Percentiles rank a stretch among this genome's conserved stretches.
Evolutionary conservation across 1,140 invertebrate species (phyloP).

Genomic region (Calosoma granatense): DNA sequence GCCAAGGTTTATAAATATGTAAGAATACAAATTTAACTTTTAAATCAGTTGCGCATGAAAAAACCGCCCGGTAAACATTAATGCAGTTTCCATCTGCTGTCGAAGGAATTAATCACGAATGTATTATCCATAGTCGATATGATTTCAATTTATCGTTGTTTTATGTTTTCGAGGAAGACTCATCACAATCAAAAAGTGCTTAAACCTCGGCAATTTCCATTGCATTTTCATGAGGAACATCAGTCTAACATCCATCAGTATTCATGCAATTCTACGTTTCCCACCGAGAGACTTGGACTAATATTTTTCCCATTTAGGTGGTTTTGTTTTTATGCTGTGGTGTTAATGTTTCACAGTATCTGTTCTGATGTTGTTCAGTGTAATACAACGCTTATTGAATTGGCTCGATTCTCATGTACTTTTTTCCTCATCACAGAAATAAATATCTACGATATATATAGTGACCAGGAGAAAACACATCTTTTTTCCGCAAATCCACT

Average conservation of each 20-base stretch:
- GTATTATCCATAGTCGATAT: not conserved
- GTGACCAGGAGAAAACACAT: not conserved
- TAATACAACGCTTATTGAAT: not conserved
- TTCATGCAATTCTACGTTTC: not conserved
- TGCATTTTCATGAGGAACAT: not conserved
- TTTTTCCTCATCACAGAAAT: not conserved
- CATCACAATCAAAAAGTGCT: constrained; percentile 3
- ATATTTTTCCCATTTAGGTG: not conserved
- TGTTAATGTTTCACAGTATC: no score
- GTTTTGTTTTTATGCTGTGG: not conserved
- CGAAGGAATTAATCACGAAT: not conserved
- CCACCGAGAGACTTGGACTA: not conserved
- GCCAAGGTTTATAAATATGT: not conserved
- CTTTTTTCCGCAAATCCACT: not conserved
- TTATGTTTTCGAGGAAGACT: not conserved
- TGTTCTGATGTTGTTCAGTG: no score
- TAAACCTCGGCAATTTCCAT: not conserved
- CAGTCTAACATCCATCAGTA: not conserved
- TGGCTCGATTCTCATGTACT: not conserved
- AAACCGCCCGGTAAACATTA: not conserved
- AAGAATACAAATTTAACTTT: not conserved
- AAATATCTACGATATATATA: not conserved
- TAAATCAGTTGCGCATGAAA: not conserved
- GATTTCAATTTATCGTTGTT: not conserved
- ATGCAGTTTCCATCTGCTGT: no score